Conservation (phyloP, 2,113 vertebrate species). For the Sylvilagus bachmani region DNA sequence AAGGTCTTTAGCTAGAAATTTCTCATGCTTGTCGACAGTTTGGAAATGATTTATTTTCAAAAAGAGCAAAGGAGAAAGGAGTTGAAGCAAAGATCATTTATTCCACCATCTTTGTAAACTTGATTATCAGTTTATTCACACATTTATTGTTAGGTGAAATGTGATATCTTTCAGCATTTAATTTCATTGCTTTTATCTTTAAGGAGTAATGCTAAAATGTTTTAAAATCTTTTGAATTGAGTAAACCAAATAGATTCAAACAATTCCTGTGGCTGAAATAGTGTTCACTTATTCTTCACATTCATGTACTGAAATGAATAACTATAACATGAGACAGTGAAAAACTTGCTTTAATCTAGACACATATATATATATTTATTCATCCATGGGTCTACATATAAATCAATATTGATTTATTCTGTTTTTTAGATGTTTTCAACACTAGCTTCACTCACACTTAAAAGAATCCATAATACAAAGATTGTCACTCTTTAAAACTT, state of each 20-base stretch:
- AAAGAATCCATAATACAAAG: constrained; percentile 3
- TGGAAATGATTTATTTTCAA: constrained; percentile 68
- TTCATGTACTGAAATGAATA: constrained; percentile 19
- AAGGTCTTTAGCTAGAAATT: constrained; percentile 70
- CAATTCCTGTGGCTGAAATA: background rate
- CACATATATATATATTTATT: background rate
- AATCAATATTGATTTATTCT: constrained; percentile 12
- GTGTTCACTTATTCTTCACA: constrained; percentile 45
- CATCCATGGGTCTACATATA: background rate
- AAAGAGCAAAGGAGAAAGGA: constrained; percentile 49
- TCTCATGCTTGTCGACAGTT: constrained; percentile 67
- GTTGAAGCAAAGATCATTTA: constrained; percentile 57
- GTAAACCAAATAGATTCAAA: background rate
- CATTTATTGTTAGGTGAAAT: constrained; percentile 55
- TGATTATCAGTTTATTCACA: constrained; percentile 57
- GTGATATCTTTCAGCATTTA: constrained; percentile 45
- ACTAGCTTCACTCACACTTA: background rate
- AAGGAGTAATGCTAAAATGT: constrained; percentile 36
- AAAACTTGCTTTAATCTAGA: constrained; percentile 32
- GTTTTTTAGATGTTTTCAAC: constrained; percentile 3
- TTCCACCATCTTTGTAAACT: constrained; percentile 56
- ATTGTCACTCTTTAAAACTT: constrained; percentile 14
- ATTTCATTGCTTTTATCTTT: constrained; percentile 60
- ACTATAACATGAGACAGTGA: background rate
- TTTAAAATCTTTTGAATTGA: constrained; percentile 43